Evolutionary conservation across 2,888 invertebrate genomes (phyloP).

Genomic region (Euspilapteryx auroguttella): DNA sequence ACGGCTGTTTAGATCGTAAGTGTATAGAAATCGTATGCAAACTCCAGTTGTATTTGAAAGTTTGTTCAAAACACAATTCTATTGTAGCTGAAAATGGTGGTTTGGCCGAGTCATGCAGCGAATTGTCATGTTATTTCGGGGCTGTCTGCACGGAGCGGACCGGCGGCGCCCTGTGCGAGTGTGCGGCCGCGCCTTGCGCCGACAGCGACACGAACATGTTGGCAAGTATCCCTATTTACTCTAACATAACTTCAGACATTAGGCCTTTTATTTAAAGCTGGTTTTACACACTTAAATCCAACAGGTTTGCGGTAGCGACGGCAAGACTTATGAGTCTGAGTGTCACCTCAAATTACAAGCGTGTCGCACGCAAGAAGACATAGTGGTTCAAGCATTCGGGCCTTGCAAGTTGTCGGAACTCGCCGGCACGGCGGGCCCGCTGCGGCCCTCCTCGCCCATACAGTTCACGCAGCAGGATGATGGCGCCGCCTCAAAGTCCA

Average conservation of each 20-base stretch:
- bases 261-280: too few relatives aligned
- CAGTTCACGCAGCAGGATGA: constrained; percentile 82
- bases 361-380: constrained; percentile 79
- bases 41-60: background rate
- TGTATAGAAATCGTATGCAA: background rate
- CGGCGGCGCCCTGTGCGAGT: constrained; percentile 75
- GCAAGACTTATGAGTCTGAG: constrained; percentile 81
- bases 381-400: constrained; percentile 76
- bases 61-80: background rate
- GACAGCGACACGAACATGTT: constrained; percentile 50
- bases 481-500: constrained; percentile 76
- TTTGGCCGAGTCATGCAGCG: constrained; percentile 69
- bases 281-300: background rate
- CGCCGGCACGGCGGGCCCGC: constrained; percentile 75
- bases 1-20: constrained; percentile 59
- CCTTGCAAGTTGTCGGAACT: constrained; percentile 72
- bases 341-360: constrained; percentile 81
- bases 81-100: constrained; percentile 65
- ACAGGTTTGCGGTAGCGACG: constrained; percentile 76
- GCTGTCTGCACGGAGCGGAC: constrained; percentile 77
- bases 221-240: constrained; percentile 27
- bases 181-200: constrained; percentile 61
- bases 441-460: constrained; percentile 74
- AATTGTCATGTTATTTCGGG: constrained; percentile 81
- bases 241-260: too few relatives aligned